phyloP scores from a whole-genome alignment of 2,888 invertebrate species.

The Oscheius sp. region DNA sequence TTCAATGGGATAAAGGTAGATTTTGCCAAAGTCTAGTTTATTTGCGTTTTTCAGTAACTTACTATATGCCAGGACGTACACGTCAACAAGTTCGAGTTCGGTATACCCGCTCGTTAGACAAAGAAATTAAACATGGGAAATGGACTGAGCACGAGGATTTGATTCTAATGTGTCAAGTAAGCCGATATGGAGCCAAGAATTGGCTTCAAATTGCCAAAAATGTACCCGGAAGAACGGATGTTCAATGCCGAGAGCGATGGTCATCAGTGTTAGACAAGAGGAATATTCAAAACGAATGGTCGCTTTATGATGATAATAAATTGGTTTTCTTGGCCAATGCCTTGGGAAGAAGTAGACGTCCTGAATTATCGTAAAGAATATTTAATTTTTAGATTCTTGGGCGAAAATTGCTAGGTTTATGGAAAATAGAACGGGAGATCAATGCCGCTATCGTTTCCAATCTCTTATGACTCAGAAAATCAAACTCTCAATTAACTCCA shows the following conservation, averaged over 20 bases:
- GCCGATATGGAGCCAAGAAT: slow-evolving; percentile 51
- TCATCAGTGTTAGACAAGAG: slow-evolving; percentile 51
- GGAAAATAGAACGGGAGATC: slow-evolving; percentile 30
- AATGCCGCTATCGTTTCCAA: slow-evolving; percentile 39
- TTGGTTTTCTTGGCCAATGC: slow-evolving; percentile 77
- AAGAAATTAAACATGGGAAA: slow-evolving; percentile 55
- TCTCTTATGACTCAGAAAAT: slow-evolving; percentile 46
- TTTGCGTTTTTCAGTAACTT: slow-evolving; percentile 47
- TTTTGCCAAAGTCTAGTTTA: background rate
- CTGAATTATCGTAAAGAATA: slow-evolving; percentile 1
- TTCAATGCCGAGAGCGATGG: slow-evolving; percentile 71
- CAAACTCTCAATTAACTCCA: slow-evolving; percentile 1
- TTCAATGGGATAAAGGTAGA: slow-evolving; percentile 79
- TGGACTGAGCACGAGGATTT: slow-evolving; percentile 66
- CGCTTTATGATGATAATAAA: slow-evolving; percentile 78
- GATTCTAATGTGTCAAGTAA: slow-evolving; percentile 56
- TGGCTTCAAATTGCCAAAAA: slow-evolving; percentile 63
- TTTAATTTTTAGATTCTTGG: background rate
- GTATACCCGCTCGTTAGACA: slow-evolving; percentile 55
- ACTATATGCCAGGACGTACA: slow-evolving; percentile 62
- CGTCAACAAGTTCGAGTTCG: slow-evolving; percentile 56
- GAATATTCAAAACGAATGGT: slow-evolving; percentile 74
- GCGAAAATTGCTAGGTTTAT: background rate
- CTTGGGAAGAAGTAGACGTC: slow-evolving; percentile 73
- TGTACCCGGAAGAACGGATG: slow-evolving; percentile 67